A percentile compares a stretch with the other conserved stretches of the same genome.
Conservation (phyloP, 2,113 vertebrate species). For the Arenaria interpres region DNA sequence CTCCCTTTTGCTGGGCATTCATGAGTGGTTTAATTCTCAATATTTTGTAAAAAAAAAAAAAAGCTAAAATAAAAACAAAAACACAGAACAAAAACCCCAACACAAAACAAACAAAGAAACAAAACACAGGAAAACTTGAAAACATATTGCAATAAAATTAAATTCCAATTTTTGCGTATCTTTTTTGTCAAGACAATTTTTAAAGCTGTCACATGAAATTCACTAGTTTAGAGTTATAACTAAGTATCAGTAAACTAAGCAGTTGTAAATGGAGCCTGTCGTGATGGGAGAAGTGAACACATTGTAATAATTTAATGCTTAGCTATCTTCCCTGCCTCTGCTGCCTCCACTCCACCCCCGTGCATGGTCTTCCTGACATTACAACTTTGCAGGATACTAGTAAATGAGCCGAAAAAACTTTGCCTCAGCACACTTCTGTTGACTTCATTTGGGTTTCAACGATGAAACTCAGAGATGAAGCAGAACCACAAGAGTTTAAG, state of each 20-base stretch:
- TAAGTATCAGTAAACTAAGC: neutral
- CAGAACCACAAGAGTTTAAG: neutral
- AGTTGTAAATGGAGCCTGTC: neutral
- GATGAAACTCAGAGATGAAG: neutral
- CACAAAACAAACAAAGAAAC: neutral
- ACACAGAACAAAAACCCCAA: neutral
- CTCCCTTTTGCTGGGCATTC: neutral
- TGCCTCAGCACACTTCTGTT: neutral
- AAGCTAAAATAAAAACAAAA: neutral
- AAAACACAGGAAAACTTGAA: neutral
- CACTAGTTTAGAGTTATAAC: neutral
- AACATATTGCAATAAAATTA: neutral
- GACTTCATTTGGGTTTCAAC: neutral
- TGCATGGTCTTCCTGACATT: neutral
- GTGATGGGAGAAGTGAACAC: neutral
- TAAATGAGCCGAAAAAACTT: neutral
- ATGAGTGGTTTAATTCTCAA: neutral
- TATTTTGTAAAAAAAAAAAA: neutral
- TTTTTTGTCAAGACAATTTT: neutral
- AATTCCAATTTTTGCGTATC: neutral
- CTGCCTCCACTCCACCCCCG: fast-evolving
- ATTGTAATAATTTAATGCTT: neutral
- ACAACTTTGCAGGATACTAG: neutral
- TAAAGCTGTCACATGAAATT: neutral
- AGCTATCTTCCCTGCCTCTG: neutral